phyloP scores from a whole-genome alignment of 2,797 vertebrate species.

The Benthosema pterotum region DNA sequence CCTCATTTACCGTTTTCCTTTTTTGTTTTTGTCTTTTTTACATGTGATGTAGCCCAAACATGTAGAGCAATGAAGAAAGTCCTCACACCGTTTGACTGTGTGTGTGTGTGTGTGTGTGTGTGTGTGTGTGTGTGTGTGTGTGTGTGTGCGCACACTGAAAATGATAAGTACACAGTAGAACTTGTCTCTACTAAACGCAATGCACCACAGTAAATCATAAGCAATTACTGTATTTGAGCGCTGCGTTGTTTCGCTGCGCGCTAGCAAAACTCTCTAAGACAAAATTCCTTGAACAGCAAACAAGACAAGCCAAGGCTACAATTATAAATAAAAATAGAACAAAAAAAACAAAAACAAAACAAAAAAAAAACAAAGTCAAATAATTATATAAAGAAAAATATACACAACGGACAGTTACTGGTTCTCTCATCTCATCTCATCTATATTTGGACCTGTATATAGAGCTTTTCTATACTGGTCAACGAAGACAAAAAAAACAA shows the following conservation, averaged over 20 bases:
- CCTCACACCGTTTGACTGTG: constrained; percentile 25
- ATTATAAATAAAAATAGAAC: constrained; percentile 69
- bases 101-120: no score
- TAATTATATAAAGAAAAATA: constrained; percentile 48
- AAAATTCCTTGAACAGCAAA: constrained; percentile 15
- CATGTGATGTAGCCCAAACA: constrained; percentile 48
- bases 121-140: no score
- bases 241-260: constrained; percentile 11
- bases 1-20: constrained; percentile 39
- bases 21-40: no score
- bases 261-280: constrained; percentile 15
- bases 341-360: constrained; percentile 39
- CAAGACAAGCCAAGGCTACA: constrained; percentile 35
- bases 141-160: no score
- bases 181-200: constrained; percentile 63
- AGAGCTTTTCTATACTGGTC: constrained; percentile 57
- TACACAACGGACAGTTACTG: constrained; percentile 45
- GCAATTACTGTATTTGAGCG: constrained; percentile 45
- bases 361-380: constrained; percentile 36
- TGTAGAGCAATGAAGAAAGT: constrained; percentile 52
- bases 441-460: constrained; percentile 48
- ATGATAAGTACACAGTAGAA: constrained; percentile 56
- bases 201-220: constrained; percentile 68
- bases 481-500: constrained; percentile 49
- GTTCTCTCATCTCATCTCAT: constrained; percentile 46